phyloP scores from a whole-genome alignment of 2,113 vertebrate species.

The Alethe castanea region DNA sequence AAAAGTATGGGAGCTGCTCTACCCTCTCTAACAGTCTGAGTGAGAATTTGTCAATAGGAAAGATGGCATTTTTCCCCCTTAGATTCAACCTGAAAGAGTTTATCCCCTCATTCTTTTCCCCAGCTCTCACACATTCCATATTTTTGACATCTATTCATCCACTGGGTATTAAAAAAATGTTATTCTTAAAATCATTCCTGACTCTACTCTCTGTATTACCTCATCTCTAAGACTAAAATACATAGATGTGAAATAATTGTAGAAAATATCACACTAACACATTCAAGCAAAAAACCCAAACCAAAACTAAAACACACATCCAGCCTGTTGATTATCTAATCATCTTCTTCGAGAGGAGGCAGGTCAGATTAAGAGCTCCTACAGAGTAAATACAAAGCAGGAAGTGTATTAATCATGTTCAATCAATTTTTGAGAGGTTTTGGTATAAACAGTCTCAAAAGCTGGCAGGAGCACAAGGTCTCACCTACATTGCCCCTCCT shows the following conservation, averaged over 20 bases:
- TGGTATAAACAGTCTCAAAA: background rate
- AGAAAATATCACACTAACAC: background rate
- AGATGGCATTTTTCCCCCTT: background rate
- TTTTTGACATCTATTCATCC: background rate
- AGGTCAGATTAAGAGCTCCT: background rate
- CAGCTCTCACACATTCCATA: background rate
- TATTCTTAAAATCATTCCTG: background rate
- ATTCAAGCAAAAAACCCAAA: background rate
- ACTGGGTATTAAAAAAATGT: background rate
- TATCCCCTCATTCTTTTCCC: background rate
- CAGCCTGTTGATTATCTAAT: background rate
- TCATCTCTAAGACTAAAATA: background rate
- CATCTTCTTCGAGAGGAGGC: background rate
- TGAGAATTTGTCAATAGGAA: background rate
- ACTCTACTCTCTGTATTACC: background rate
- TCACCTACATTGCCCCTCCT: background rate
- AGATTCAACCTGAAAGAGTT: background rate
- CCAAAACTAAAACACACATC: background rate
- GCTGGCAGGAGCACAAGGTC: background rate
- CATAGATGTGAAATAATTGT: background rate
- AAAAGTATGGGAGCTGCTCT: background rate
- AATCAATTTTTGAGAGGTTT: background rate
- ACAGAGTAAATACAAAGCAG: background rate
- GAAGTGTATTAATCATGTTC: background rate
- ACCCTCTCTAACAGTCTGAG: background rate